Evolutionary conservation across 2,797 vertebrate genomes (phyloP), one percentile per base, ranked within the genome.

Genomic region (Danio albolineatus): DNA sequence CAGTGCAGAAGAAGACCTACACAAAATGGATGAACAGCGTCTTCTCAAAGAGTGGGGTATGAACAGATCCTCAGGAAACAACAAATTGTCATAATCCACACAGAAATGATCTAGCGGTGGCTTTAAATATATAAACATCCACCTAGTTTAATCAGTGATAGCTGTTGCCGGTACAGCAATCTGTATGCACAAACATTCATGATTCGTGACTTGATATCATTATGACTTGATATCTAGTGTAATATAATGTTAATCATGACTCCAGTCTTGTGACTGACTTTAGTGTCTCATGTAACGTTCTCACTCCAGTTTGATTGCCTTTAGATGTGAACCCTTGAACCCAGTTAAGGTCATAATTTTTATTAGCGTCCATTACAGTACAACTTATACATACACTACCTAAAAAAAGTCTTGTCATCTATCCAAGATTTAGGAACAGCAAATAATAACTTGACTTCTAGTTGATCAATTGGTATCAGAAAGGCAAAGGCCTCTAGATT

Each of bases 1-100:
- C 70, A 1, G 94, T 96, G 85, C 97, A 98, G 91, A 96, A 97
- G 91, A 97, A 97, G 86, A 98, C 96, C 46, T 98, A 96, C 90
- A 97, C 96, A 85, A 97, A 97, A 75, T 97, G 96, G 96, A 95
- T 97, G 89, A 97, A 97, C 88, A 96, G 93, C 0, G 48, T 96
- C 85, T 96, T 96, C 90, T 76, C 70, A 73, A 95, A 93, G 10
- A 91, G 91, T 76, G 72, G 84, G 87, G 96, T 96, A 90, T 83
- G 95, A 61, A 78, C 10, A 48, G 19, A 0, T 56, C 10, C 38
- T 28, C n/a, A 1, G 4, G 61, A 48, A 57, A 17, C 17, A 21
- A 48, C 59, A 19, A 19, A 57, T 51, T 38, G 6, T 60, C 57
- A 14, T 60, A 46, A 53, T 39, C 16, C 6, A 38, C 3, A 36